Evolutionary conservation across 2,113 vertebrate species (phyloP).

Genomic region (Rostratula benghalensis): DNA sequence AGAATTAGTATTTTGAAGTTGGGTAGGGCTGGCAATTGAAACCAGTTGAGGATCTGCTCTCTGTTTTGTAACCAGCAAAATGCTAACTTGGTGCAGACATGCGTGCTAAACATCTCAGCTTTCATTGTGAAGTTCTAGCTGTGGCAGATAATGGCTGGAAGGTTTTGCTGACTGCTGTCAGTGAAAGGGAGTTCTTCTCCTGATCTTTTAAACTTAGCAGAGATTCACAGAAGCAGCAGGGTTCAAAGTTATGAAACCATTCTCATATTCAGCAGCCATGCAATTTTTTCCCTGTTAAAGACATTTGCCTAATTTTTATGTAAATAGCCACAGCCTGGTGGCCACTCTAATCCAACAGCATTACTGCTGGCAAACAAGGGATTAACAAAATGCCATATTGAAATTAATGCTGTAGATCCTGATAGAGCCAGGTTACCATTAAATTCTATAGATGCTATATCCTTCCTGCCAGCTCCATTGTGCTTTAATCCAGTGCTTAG

Average conservation of each 20-base stretch:
- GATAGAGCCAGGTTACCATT: conserved; percentile 36
- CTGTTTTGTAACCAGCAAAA: not conserved
- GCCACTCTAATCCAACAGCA: conserved; percentile 10
- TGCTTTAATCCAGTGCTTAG: conserved; percentile 13
- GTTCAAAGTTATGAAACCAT: conserved; percentile 4
- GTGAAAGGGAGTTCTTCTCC: not conserved
- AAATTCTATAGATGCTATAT: conserved; percentile 56
- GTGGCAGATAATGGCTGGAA: not conserved
- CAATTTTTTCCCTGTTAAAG: conserved; percentile 19
- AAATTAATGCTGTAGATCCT: conserved; percentile 63
- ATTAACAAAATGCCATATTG: conserved; percentile 56
- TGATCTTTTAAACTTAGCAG: not conserved
- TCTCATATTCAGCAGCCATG: not conserved
- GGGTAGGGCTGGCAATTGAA: not conserved
- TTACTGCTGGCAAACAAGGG: conserved; percentile 39
- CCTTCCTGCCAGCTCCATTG: conserved; percentile 11
- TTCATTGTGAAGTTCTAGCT: not conserved
- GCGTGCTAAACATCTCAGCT: not conserved
- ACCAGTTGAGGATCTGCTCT: not conserved
- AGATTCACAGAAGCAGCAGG: not conserved
- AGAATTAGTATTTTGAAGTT: not conserved
- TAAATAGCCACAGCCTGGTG: conserved; percentile 26
- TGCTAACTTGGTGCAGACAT: not conserved
- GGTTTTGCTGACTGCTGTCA: not conserved
- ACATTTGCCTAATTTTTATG: conserved; percentile 48